Conservation (phyloP, 2,888 invertebrate species). For the Zelleria hepariella region DNA sequence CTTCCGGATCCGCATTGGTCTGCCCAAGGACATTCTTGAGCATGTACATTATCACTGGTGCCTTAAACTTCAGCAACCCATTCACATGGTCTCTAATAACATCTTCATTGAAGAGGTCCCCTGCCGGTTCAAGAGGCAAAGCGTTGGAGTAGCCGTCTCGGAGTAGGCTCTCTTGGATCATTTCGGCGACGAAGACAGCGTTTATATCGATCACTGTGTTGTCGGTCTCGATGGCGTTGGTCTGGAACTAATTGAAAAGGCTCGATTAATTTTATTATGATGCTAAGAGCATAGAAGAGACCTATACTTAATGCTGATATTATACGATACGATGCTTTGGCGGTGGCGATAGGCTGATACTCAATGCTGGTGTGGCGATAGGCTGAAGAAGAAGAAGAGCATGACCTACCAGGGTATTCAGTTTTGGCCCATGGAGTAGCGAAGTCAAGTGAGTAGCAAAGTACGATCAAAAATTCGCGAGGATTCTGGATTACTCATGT, state of each 20-base stretch:
- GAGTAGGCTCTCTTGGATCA: constrained; percentile 51
- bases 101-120: constrained; percentile 31
- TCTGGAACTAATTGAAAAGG: constrained; percentile 31
- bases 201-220: constrained; percentile 38
- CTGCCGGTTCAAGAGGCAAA: constrained; percentile 24
- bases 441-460: too few species aligned
- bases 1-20: constrained; percentile 18
- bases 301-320: too few species aligned
- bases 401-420: too few species aligned
- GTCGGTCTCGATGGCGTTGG: constrained; percentile 19
- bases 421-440: too few species aligned
- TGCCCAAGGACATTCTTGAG: constrained; percentile 26
- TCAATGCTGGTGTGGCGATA: too few species aligned
- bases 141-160: constrained; percentile 33
- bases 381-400: too few species aligned
- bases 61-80: constrained; percentile 42
- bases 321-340: too few species aligned
- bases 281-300: too few species aligned
- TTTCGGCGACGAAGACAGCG: constrained; percentile 46
- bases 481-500: too few species aligned
- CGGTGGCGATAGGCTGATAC: too few species aligned
- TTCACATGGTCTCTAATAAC: constrained; percentile 32
- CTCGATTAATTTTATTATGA: too few species aligned
- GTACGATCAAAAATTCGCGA: too few species aligned
- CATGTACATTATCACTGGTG: constrained; percentile 49